Evolutionary conservation across 2,797 vertebrate genomes (phyloP).

Genomic region (Vipera latastei): DNA sequence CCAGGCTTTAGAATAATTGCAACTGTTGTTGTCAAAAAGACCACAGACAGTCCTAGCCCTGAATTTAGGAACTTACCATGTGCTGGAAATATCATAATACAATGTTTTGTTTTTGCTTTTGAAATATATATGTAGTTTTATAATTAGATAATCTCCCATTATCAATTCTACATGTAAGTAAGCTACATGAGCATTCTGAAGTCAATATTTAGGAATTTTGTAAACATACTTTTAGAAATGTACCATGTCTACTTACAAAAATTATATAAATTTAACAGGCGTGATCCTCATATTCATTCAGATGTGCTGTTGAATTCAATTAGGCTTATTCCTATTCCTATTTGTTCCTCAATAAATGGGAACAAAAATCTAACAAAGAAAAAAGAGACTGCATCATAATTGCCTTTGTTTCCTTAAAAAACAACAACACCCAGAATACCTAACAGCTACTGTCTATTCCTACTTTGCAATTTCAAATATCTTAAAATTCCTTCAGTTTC

Average conservation of each 20-base stretch:
- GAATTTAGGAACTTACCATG: not conserved
- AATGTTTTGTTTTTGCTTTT: not conserved
- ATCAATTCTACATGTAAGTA: not conserved
- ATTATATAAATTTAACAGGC: not conserved
- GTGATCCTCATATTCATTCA: not conserved
- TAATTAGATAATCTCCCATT: not conserved
- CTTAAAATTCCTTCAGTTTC: conserved; percentile 54
- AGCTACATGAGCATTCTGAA: not conserved
- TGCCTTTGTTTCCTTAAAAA: not conserved
- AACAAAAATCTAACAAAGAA: not conserved
- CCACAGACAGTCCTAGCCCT: not conserved
- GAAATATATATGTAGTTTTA: not conserved
- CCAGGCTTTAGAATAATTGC: not conserved
- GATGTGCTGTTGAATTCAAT: not conserved
- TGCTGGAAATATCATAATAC: not conserved
- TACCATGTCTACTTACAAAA: not conserved
- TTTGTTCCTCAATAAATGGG: not conserved
- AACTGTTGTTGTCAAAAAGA: not conserved
- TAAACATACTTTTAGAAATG: not conserved
- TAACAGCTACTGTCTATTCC: not conserved
- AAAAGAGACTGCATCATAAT: not conserved
- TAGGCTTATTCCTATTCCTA: not conserved
- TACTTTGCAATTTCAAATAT: conserved; percentile 33
- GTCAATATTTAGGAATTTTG: not conserved
- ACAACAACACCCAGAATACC: not conserved